phyloP scores from a whole-genome alignment of 2,113 vertebrate species.

The Rhinichthys klamathensis region DNA sequence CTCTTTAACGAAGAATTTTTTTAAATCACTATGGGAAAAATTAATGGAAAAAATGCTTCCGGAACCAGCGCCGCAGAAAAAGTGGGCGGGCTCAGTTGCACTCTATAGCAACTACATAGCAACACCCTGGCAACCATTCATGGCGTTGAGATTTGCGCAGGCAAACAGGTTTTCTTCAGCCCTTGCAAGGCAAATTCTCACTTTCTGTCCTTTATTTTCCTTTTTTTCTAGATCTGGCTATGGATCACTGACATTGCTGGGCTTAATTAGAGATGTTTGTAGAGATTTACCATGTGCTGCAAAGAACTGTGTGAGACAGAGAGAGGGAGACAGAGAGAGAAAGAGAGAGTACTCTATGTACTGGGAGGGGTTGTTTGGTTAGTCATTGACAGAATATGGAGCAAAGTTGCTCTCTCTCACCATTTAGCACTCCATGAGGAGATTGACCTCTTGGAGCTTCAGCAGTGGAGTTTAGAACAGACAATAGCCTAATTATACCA shows the following conservation, averaged over 20 bases:
- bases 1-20: too few species aligned
- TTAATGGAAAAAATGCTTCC: neutral
- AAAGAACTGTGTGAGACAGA: constrained; percentile 46
- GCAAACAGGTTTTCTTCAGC: neutral
- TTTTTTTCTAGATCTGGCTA: neutral
- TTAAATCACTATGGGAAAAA: too few species aligned
- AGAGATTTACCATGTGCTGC: constrained; percentile 74
- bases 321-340: constrained; percentile 60
- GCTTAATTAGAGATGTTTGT: constrained; percentile 78
- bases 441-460: constrained; percentile 43
- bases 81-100: neutral
- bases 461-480: neutral
- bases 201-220: neutral
- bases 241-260: constrained; percentile 67
- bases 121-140: too few species aligned
- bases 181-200: neutral
- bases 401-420: constrained; percentile 43
- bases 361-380: constrained; percentile 67
- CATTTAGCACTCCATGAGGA: constrained; percentile 62
- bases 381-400: constrained; percentile 72
- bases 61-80: neutral
- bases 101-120: neutral
- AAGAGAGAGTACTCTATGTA: constrained; percentile 33
- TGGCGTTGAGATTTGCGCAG: neutral
- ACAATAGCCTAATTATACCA: constrained; percentile 14